phyloP scores from a whole-genome alignment of 2,888 invertebrate genomes.

The Tenodera sinensis region DNA sequence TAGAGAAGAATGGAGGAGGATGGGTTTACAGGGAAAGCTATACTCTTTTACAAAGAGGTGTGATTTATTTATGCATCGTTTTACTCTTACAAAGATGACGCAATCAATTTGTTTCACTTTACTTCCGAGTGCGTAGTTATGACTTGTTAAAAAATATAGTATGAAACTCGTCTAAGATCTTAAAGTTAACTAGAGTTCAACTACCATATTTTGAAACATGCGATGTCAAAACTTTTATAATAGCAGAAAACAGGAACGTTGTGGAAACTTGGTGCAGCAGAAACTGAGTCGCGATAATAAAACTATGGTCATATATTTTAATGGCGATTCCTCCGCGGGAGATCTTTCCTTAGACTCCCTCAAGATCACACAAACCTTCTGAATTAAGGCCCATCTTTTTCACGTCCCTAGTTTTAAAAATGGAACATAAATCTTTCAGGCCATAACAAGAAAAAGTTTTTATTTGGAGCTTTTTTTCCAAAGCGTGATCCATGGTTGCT shows the following conservation, averaged over 20 bases:
- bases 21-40: too few relatives aligned
- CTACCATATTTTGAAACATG: too few relatives aligned
- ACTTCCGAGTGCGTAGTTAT: too few relatives aligned
- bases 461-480: neutral
- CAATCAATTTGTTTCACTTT: too few relatives aligned
- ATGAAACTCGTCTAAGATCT: too few relatives aligned
- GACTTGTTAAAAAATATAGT: too few relatives aligned
- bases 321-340: neutral
- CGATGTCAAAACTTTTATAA: neutral
- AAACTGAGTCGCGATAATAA: neutral
- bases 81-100: too few relatives aligned
- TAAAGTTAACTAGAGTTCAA: too few relatives aligned
- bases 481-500: neutral
- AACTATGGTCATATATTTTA: neutral
- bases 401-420: neutral
- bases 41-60: too few relatives aligned
- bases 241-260: neutral
- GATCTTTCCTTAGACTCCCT: too few relatives aligned
- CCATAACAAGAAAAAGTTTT: neutral
- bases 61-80: too few relatives aligned
- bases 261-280: neutral
- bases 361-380: neutral
- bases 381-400: constrained; percentile 5
- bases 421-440: neutral
- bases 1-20: too few relatives aligned